Conservation (phyloP, 2,797 vertebrate genomes). For the Xenopus petersii region DNA sequence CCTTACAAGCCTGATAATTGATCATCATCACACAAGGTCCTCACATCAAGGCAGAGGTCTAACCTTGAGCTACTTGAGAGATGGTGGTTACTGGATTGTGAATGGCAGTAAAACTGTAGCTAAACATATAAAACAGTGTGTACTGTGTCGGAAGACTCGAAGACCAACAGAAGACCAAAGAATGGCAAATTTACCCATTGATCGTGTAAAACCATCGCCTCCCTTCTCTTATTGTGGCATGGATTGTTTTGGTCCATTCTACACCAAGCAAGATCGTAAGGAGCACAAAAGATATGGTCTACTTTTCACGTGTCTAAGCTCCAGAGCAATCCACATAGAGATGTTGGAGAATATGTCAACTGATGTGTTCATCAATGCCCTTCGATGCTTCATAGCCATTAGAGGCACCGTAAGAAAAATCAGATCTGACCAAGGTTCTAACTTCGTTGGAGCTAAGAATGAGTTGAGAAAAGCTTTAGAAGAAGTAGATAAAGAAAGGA, state of each 20-base stretch:
- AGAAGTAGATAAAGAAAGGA: background rate
- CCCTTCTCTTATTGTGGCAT: background rate
- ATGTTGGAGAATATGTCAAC: no score
- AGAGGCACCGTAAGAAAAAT: no score
- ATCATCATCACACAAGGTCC: no score
- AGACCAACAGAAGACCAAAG: background rate
- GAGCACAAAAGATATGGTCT: background rate
- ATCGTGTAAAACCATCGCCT: background rate
- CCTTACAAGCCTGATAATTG: no score
- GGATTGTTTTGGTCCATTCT: constrained; percentile 4
- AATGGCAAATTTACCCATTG: background rate
- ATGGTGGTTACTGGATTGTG: background rate
- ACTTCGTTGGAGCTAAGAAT: no score
- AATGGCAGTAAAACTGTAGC: background rate
- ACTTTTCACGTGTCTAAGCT: no score
- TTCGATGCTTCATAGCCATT: no score
- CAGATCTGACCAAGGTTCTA: no score
- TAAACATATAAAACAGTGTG: background rate
- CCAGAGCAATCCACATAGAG: no score
- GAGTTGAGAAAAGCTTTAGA: no score
- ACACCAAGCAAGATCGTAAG: background rate
- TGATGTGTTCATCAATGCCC: no score
- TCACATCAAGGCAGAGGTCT: no score
- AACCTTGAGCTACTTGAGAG: background rate
- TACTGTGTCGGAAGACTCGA: background rate